Base-by-base conservation (phyloP, 2,888 invertebrate genomes). In the Patella depressa region DNA sequence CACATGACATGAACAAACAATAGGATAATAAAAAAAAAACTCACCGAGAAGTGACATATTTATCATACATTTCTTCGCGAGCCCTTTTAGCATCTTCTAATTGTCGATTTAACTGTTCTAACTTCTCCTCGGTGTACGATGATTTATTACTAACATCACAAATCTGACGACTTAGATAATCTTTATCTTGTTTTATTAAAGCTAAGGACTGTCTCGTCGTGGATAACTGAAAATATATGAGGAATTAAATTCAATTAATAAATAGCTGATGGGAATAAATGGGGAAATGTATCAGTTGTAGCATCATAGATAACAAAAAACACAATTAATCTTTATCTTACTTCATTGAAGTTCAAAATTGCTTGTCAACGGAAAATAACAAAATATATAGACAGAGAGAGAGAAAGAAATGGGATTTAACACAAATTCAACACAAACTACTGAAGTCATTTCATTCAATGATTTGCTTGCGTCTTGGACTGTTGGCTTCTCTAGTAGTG, bases 11-110 rank as follows among this genome's bases (percentile, higher is more conserved):
- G 45, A 45, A 45, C 45, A 45, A 45, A 45, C 7, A 45, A 45
- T 9, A 45, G 45, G 45, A 45, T 45, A 53, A 19, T 71, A 45
- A 45, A 45, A 45, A 45, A 45, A 9, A 45, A 15, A 72, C 59
- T 59, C 79, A 91, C 91, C 91, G 89, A 53, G 91, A 89, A 12
- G 87, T 82, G n/a, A 91, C 88, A 84, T 91, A 91, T 87, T 91
- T 91, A 78, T 91, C 91, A 80, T 91, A 91, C 85, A 91, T 88
- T 78, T 91, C 90, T 78, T 91, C 91, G 34, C 91, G 78, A 17
- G 91, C 85, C 53, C 84, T 79, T 80, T 91, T 91, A 1, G 90
- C 88, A 75, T 90, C 88, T 59, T 91, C 91, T 19, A 91, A 79
- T 79, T 90, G 88, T 14, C 87, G 82, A 73, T 84, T 85, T 2